Conservation (phyloP, 2,797 vertebrate genomes). For the Delichon dasypus region DNA sequence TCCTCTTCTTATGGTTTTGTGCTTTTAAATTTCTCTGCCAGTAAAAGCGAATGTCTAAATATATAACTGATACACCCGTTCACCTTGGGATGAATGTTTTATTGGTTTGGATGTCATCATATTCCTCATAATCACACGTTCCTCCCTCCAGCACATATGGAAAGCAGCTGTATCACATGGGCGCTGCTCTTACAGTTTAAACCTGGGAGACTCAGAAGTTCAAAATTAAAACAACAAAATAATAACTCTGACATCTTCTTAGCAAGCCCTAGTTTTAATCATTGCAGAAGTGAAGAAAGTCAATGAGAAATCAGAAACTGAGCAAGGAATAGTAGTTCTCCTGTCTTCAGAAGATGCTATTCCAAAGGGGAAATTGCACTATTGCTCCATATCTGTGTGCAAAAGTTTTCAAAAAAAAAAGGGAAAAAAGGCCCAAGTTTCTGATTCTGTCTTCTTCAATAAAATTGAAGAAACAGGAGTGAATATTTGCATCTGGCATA, state of each 20-base stretch:
- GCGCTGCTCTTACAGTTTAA: background rate
- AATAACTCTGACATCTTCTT: background rate
- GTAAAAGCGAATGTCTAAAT: conserved; percentile 33
- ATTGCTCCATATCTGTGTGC: background rate
- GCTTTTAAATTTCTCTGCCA: conserved; percentile 18
- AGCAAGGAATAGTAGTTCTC: background rate
- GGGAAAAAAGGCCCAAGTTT: background rate
- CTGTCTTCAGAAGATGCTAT: background rate
- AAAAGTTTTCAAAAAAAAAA: background rate
- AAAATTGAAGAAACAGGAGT: background rate
- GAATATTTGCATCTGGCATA: background rate
- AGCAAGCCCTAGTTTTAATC: background rate
- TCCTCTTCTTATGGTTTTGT: conserved; percentile 10
- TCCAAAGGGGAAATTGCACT: background rate
- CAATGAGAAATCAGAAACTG: background rate
- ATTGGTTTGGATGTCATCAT: conserved; percentile 40
- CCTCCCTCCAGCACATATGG: conserved; percentile 37
- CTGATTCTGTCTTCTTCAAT: background rate
- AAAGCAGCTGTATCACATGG: conserved; percentile 24
- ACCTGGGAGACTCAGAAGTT: background rate
- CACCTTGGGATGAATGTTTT: conserved; percentile 60
- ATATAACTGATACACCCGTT: conserved; percentile 54
- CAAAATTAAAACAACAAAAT: background rate
- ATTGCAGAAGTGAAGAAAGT: background rate
- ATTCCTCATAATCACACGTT: conserved; percentile 35